These are phyloP conservation scores for Eulemur macaco DNA, from an alignment of 2,113 vertebrate genomes.

Conservation along the genomic window DNA sequence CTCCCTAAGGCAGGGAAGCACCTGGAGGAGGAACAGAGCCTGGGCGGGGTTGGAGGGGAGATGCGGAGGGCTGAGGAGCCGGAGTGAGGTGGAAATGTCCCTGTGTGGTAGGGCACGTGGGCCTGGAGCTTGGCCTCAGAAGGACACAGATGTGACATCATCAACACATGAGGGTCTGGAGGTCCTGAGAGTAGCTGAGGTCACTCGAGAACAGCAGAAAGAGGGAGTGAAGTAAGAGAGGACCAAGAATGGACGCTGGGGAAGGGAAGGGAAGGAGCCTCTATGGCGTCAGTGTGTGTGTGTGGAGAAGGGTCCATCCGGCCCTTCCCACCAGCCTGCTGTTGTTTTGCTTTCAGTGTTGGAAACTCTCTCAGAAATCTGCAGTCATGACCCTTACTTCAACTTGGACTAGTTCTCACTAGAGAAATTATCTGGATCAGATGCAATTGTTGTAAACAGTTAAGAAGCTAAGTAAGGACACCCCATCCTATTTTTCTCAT, in stretches of 20 bases:
- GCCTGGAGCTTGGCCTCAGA: background rate
- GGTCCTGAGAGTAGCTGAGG: background rate
- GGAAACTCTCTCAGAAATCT: background rate
- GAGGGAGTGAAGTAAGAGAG: background rate
- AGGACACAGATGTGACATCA: background rate
- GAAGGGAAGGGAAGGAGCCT: background rate
- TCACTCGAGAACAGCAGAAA: background rate
- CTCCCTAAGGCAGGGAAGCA: background rate
- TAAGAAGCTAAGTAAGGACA: background rate
- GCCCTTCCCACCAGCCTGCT: accelerated
- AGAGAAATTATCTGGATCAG: background rate
- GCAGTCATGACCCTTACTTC: background rate
- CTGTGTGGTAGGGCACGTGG: background rate
- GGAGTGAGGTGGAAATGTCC: background rate
- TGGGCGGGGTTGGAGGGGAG: too few relatives aligned
- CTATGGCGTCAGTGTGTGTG: accelerated
- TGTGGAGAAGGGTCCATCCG: too few relatives aligned
- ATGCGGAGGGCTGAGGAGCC: background rate
- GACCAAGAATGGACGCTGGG: background rate
- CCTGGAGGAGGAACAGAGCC: background rate
- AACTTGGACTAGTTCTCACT: background rate
- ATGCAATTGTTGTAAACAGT: background rate
- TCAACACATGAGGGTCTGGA: background rate
- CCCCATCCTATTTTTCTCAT: background rate
- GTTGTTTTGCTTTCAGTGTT: background rate